A percentile compares a stretch with the other conserved stretches of the same genome.
Evolutionary conservation across 2,888 invertebrate genomes (phyloP).

Genomic region (Tenthredo scrophulariae): DNA sequence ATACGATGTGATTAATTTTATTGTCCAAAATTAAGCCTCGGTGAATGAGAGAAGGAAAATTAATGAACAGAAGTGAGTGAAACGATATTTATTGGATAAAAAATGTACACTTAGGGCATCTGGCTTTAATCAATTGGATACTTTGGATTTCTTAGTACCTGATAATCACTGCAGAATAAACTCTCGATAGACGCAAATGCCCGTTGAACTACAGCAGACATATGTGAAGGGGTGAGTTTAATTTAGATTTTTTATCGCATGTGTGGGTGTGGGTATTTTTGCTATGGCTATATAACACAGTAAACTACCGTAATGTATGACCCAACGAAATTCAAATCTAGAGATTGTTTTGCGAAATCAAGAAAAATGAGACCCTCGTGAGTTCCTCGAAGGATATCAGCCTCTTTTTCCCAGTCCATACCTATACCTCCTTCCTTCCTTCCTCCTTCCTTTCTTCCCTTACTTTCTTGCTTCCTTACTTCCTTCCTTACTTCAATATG

Average conservation of each 20-base stretch:
- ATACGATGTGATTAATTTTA: neutral
- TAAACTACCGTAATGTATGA: slow-evolving; percentile 53
- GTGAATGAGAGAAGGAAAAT: neutral
- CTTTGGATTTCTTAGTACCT: neutral
- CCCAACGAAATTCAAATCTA: slow-evolving; percentile 74
- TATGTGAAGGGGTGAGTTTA: neutral
- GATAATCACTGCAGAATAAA: neutral
- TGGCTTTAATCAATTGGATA: neutral
- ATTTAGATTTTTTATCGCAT: neutral
- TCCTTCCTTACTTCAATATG: slow-evolving; percentile 33
- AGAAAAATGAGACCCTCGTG: slow-evolving; percentile 74
- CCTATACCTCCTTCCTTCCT: neutral
- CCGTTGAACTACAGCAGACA: neutral
- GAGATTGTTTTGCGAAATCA: slow-evolving; percentile 75
- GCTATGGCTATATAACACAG: neutral
- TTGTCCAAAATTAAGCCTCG: neutral
- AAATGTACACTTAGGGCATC: neutral
- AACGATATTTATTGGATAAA: neutral
- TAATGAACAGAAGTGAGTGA: neutral
- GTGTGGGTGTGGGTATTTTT: neutral
- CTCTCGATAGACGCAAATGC: too few species aligned
- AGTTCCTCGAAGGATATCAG: slow-evolving; percentile 63
- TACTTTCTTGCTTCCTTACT: neutral
- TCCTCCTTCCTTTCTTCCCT: neutral
- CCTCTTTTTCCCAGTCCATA: neutral